Percentiles rank a stretch among this genome's conserved stretches.
Evolutionary conservation across 2,113 vertebrate species (phyloP).

Genomic region (Poeciliopsis prolifica): DNA sequence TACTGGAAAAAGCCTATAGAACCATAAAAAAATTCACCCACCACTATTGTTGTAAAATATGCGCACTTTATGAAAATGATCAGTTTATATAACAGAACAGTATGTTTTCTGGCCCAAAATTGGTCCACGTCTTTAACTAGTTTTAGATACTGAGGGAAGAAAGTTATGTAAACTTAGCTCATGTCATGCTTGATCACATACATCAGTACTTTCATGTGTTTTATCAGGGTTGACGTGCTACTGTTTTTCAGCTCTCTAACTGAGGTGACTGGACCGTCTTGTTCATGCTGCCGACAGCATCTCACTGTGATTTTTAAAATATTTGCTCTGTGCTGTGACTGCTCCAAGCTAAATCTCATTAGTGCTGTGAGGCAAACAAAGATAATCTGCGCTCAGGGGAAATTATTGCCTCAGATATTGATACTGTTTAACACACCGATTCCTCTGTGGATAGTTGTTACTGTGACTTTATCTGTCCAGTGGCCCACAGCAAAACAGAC

Average conservation of each 20-base stretch:
- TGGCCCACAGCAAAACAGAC: slow-evolving; percentile 14
- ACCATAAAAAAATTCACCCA: too few species aligned
- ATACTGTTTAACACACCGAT: slow-evolving; percentile 41
- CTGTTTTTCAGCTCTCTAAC: not conserved
- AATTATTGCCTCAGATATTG: slow-evolving; percentile 42
- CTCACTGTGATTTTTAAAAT: not conserved
- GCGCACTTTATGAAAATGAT: too few species aligned
- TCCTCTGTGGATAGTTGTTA: slow-evolving; percentile 13
- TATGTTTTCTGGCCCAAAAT: too few species aligned
- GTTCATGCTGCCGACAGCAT: not conserved
- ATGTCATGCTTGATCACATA: not conserved
- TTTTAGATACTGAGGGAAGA: not conserved
- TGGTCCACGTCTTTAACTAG: too few species aligned
- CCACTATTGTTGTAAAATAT: too few species aligned
- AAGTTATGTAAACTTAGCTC: not conserved
- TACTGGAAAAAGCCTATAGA: too few species aligned
- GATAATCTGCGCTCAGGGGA: slow-evolving; percentile 27
- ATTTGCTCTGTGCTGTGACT: not conserved
- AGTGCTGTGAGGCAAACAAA: not conserved
- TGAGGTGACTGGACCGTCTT: not conserved
- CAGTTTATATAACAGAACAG: too few species aligned
- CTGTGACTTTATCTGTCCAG: slow-evolving; percentile 50
- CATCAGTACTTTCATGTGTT: not conserved
- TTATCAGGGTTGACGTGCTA: not conserved
- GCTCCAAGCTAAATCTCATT: not conserved